Evolutionary conservation across 2,113 vertebrate species (phyloP), one percentile per base, ranked within the genome.

Genomic region (Triplophysa siluroides): DNA sequence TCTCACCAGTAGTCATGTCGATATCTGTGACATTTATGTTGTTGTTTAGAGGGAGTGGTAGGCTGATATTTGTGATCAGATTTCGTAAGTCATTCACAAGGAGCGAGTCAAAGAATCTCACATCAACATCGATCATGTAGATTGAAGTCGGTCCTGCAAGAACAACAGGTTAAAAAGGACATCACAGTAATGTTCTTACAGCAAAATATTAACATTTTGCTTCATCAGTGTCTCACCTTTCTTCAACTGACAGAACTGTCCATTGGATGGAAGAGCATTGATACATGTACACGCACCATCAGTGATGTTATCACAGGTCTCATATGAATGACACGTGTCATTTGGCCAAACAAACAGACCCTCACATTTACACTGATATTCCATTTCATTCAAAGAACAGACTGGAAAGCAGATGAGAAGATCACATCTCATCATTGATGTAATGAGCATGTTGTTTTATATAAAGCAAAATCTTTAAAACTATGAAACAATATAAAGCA

Each of bases 281-380:
- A 85, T 82, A 45, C 84, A 85, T 69, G 77, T 56, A 80, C 86
- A 87, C 29, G 77, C 70, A 8, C 50, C 43, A 47, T 56, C 8
- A 45, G 4, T 21, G 2, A 56, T 21, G 19, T 83, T 56, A 66
- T 88, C 85, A 74, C 87, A 88, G 56, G 24, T 61, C 67, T 82
- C 78, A 43, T 84, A 79, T 26, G 16, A 76, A 29, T 63, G 54
- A 78, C 88, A 89, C 62, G 67, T 78, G 29, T 86, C 68, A 86
- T 85, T 85, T 3, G 85, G 68, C 84, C 83, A 88, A 2, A 69
- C 21, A 47, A 79, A 78, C 45, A 63, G 13, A 9, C 79, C 62
- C 65, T 88, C 88, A 84, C 86, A 88, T 10, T 23, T 61, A 58
- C 85, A 88, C 41, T 85, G 75, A 18, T 79, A 52, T 6, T 38